Base-by-base conservation (phyloP, 2,888 invertebrate genomes). In the Vesta saturnalis region DNA sequence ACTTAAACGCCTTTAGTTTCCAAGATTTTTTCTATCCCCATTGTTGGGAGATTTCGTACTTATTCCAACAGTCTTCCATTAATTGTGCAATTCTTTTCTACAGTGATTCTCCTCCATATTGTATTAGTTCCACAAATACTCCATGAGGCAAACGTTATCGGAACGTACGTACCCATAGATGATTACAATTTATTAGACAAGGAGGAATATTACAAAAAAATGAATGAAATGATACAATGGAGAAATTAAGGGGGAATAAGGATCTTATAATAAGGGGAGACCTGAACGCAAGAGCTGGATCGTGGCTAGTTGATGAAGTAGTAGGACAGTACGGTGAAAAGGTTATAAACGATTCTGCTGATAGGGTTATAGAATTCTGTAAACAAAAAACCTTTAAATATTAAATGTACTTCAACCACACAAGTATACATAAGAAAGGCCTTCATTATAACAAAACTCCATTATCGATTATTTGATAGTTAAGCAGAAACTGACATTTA, bases 321-420 rank as follows among this genome's bases (percentile, higher is more conserved):
- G 52, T 52, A 52, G 21, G 52, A 1, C 19, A 18, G 52, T 19
- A 52, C 12, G 5, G 1, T 6, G 21, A n/a, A n/a, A n/a, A n/a
- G n/a, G n/a, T n/a, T n/a, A 18, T 52, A 52, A 52, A 52, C 52
- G 19, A 52, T 4, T 52, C 52, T 52, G 21, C 18, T 12, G 52
- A 19, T 18, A 52, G 15, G 52, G 18, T 52, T 54, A 15, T 54
- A 46, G 4, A 46, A 46, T 46, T 8, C n/a, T 46, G 14, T 14
- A 46, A 30, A 30, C 30, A 30, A 30, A 30, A 30, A 10, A n/a
- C n/a, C 10, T 30, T 10, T 6, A 10, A 30, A 30, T 30, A 30
- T 5, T 30, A 6, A 10, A 30, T 10, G 10, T 30, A 30, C 10
- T 30, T 6, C 30, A 10, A 30, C 30, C 30, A 30, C 30, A 30